Evolutionary conservation across 2,888 invertebrate species (phyloP).

Genomic region (Cheilosia vulpina): DNA sequence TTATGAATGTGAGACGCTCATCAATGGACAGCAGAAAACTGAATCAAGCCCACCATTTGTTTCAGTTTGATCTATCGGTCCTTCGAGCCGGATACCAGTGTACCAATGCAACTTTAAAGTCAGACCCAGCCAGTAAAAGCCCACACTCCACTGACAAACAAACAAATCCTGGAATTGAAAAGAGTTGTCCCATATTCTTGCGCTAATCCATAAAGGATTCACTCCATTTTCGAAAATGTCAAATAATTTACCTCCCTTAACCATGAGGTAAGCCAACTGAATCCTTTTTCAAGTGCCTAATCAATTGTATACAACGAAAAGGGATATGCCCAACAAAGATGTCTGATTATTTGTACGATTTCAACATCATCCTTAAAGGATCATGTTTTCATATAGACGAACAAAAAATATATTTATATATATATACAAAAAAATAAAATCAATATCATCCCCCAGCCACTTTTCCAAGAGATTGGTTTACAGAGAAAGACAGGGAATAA

Average conservation of each 20-base stretch:
- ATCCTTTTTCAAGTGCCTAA: constrained; percentile 41
- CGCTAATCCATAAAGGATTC: background rate
- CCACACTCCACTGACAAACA: no score
- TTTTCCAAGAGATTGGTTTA: constrained; percentile 61
- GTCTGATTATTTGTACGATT: constrained; percentile 64
- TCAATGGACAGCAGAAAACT: no score
- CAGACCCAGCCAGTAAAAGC: no score
- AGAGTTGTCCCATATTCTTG: no score
- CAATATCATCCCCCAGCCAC: constrained; percentile 41
- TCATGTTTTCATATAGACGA: constrained; percentile 54
- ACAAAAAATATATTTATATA: constrained; percentile 6
- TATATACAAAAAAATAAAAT: constrained; percentile 54
- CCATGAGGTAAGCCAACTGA: background rate
- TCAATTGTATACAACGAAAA: constrained; percentile 32
- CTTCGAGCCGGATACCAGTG: no score
- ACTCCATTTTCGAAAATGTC: background rate
- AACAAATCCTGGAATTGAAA: no score
- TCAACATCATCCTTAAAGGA: constrained; percentile 69
- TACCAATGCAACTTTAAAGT: no score
- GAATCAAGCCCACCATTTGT: no score
- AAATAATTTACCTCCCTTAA: background rate
- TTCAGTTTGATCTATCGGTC: no score
- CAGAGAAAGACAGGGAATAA: background rate
- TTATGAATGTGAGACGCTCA: no score
- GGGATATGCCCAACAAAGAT: constrained; percentile 29